Evolutionary conservation across 2,113 vertebrate genomes (phyloP), one percentile per base, ranked within the genome.

Genomic region (Petromus typicus): DNA sequence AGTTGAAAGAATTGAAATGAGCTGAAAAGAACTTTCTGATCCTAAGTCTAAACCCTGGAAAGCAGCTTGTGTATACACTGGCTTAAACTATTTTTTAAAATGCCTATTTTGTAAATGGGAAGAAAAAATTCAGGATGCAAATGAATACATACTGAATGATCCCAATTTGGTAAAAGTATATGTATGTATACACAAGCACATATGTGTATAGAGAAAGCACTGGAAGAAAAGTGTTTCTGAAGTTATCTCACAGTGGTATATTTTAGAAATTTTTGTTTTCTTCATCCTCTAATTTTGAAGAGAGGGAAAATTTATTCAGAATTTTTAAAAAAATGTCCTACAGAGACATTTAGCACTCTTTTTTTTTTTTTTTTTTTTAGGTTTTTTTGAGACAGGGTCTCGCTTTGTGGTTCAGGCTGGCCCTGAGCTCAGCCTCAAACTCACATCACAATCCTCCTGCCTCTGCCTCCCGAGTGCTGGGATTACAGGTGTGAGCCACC

Each of bases 111-210:
- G 61, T 59, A 91, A 86, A 80, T 94, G 81, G 32, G 51, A 86
- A 91, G 54, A 30, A 86, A 92, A 85, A 95, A 51, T 16, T 48
- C 81, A 87, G 67, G 43, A 80, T 95, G 64, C 64, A 87, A 88
- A 95, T 71, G 12, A 66, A 51, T 73, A 88, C 7, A 83, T 37
- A 76, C 71, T 88, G 91, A 95, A 90, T 80, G 59, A 67, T 90
- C 81, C 57, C 63, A 43, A 67, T 83, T 91, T 91, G 64, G n/a
- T 91, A 43, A 89, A 95, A 93, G 93, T 75, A 32, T 56, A 48
- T 73, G 11, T 34, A 59, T 88, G 61, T n/a, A 51, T 9, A 79
- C 7, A 57, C 20, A 91, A 13, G 9, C 57, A 83, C 73, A 75
- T 75, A 91, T 37, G 34, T 67, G 69, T 61, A 57, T n/a, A n/a